Evolutionary conservation across 2,113 vertebrate genomes (phyloP), one percentile per base, ranked within the genome.

Genomic region (Equus quagga): DNA sequence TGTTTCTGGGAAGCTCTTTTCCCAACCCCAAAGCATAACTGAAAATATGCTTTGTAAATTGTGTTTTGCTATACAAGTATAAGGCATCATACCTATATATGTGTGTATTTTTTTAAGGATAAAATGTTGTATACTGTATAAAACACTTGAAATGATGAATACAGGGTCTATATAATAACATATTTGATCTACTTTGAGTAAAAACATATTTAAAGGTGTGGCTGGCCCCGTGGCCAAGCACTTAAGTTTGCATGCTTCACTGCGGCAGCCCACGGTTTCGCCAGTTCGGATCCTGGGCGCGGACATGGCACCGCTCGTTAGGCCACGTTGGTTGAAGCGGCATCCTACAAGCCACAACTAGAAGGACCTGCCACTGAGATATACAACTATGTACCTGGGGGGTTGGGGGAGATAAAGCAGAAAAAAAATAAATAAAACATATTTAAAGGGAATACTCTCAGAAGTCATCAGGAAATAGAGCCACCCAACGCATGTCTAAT

Each of bases 91-190:
- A 64, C 31, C 11, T 56, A 3, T 36, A 28, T 41, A 4, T 44
- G 17, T 17, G 18, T 54, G 2, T 88, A 24, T 64, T 64, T 85
- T 62, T 85, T 94, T 56, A 91, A 89, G 28, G 73, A 65, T 56
- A 84, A 80, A 81, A 69, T 72, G 46, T 54, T 11, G 18, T 3
- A 46, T 72, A 36, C 9, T 65, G 7, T 58, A 5, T 23, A 70
- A 76, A 67, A 89, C 51, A 88, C 60, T 44, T 62, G 65, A 94
- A 94, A 91, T 83, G 18, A 54, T n/a, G 41, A 95, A n/a, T 44
- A 51, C 6, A 21, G 36, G 4, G 49, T 17, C 54, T 73, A 36
- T 17, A 54, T 54, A 56, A 92, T 84, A 54, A 67, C 54, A 44
- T 49, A 92, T 89, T 75, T 81, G 49, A 85, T 54, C 12, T 9